A percentile compares a stretch with the other conserved stretches of the same genome.
These are phyloP conservation scores for Cinclus cinclus DNA, from an alignment of 2,113 vertebrate genomes.

Conservation along the genomic window DNA sequence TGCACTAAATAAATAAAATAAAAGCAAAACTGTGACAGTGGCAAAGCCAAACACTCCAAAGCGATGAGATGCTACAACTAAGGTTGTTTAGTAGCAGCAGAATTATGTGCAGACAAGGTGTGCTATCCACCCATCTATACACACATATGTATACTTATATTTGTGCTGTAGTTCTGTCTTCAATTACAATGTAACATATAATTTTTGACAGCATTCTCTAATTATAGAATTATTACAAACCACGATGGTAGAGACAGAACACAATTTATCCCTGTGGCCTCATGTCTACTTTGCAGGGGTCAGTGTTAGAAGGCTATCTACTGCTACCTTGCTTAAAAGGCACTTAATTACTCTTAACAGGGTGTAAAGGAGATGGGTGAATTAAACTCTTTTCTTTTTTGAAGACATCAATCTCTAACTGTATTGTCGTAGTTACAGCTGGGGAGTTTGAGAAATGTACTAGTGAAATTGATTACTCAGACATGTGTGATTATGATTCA, in stretches of 20 bases:
- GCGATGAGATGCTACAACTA: not conserved
- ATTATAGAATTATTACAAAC: not conserved
- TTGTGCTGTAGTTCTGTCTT: not conserved
- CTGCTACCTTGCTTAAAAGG: not conserved
- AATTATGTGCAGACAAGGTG: not conserved
- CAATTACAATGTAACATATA: not conserved
- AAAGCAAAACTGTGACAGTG: not conserved
- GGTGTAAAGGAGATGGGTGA: not conserved
- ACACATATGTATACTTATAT: not conserved
- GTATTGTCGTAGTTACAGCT: conserved; percentile 55
- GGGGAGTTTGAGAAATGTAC: conserved; percentile 48
- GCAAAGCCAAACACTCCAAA: not conserved
- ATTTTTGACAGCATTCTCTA: not conserved
- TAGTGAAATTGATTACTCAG: conserved; percentile 70
- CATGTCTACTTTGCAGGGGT: not conserved
- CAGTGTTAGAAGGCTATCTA: not conserved
- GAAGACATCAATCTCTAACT: conserved; percentile 34
- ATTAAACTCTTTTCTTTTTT: conserved; percentile 4
- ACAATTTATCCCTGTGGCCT: not conserved
- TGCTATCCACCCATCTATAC: not conserved
- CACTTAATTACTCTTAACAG: not conserved
- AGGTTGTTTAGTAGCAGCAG: not conserved
- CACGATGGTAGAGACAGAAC: not conserved
- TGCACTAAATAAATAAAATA: not conserved
- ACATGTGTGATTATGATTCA: conserved; percentile 65